These are phyloP conservation scores for Pelvicachromis taeniatus DNA, from an alignment of 2,113 vertebrate species.

Conservation along the genomic window DNA sequence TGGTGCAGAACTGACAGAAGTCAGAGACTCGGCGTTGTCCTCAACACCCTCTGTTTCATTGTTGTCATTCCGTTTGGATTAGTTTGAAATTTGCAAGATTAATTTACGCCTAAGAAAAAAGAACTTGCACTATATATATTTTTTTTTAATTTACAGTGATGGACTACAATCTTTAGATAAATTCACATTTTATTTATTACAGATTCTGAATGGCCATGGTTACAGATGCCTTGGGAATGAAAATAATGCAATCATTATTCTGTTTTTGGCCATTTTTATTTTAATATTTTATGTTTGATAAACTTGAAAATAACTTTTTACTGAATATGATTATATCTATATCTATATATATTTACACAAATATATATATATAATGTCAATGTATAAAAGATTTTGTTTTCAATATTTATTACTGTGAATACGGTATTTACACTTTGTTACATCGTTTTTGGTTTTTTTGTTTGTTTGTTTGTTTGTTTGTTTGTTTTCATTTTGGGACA, in stretches of 20 bases:
- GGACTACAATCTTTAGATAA: constrained; percentile 91
- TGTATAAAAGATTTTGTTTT: constrained; percentile 77
- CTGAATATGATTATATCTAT: constrained; percentile 74
- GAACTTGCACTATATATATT: constrained; percentile 91
- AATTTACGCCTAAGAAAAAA: constrained; percentile 64
- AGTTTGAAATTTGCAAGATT: constrained; percentile 70
- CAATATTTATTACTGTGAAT: constrained; percentile 98
- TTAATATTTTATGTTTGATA: constrained; percentile 82
- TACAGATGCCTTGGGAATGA: constrained; percentile 91
- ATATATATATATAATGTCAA: constrained; percentile 82
- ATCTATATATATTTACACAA: constrained; percentile 67
- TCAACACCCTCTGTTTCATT: constrained; percentile 36
- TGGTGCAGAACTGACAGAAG: neutral
- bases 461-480: constrained; percentile 57
- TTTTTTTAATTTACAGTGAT: constrained; percentile 81
- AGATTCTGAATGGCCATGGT: constrained; percentile 87
- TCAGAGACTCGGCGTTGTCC: constrained; percentile 22
- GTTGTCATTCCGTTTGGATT: constrained; percentile 78
- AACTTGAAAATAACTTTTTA: constrained; percentile 86
- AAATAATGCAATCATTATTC: constrained; percentile 74
- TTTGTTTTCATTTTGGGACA: constrained; percentile 69
- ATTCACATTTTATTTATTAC: constrained; percentile 92
- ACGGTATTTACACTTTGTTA: constrained; percentile 89
- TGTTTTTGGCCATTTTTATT: constrained; percentile 77
- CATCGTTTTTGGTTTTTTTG: constrained; percentile 72